Percentiles rank a stretch among this genome's conserved stretches.
phyloP scores from a whole-genome alignment of 2,797 vertebrate genomes.

The Eremophila alpestris region DNA sequence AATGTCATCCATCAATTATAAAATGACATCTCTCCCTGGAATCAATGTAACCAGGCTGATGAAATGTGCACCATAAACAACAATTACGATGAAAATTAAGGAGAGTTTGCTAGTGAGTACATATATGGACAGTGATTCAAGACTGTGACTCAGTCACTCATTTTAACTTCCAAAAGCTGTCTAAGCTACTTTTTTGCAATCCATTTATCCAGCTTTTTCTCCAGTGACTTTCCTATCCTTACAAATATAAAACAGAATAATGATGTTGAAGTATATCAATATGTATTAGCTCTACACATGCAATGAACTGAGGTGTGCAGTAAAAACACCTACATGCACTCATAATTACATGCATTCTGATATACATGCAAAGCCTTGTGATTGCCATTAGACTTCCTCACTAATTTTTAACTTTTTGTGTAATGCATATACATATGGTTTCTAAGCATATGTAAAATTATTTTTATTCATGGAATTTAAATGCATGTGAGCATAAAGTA shows the following conservation, averaged over 20 bases:
- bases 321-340: neutral
- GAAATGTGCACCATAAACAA: neutral
- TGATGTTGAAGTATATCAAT: neutral
- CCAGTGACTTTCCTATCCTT: neutral
- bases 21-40: neutral
- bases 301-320: neutral
- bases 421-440: neutral
- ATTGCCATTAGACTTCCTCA: neutral
- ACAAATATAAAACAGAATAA: neutral
- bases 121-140: neutral
- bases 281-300: neutral
- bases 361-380: neutral
- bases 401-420: neutral
- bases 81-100: conserved; percentile 3
- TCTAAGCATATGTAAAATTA: neutral
- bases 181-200: neutral
- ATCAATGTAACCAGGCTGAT: neutral
- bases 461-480: neutral
- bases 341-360: neutral
- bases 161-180: neutral
- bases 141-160: neutral
- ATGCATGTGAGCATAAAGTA: neutral
- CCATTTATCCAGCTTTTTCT: neutral
- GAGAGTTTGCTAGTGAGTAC: neutral
- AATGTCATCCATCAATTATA: conserved; percentile 7